phyloP scores from a whole-genome alignment of 35 echinoderm and acorn worm genomes.

The Ophioderma brevispina region DNA sequence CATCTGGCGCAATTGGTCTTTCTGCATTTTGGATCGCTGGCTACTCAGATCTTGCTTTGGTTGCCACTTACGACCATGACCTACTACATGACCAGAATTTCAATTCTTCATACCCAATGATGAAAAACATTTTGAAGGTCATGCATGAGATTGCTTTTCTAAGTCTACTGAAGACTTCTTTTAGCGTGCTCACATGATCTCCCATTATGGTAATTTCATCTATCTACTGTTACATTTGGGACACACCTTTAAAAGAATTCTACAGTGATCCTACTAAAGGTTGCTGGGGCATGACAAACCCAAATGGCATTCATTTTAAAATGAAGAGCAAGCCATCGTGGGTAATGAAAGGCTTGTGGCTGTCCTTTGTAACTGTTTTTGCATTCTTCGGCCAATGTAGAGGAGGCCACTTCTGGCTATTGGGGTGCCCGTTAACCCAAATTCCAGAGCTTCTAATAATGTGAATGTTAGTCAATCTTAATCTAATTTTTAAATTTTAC shows the following conservation, averaged over 20 bases:
- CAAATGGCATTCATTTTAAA: conserved; percentile 56
- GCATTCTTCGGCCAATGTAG: conserved; percentile 36
- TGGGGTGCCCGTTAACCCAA: too few species aligned
- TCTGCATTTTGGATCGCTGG: not conserved
- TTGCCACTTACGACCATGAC: not conserved
- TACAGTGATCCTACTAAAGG: conserved; percentile 64
- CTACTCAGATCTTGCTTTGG: not conserved
- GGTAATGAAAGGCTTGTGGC: conserved; percentile 57
- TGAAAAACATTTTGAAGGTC: conserved; percentile 45
- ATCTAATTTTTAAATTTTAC: too few species aligned
- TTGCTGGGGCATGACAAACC: conserved; percentile 37
- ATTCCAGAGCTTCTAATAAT: too few species aligned
- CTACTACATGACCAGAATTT: conserved; percentile 26
- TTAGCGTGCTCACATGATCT: conserved; percentile 28
- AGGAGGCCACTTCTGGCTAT: too few species aligned
- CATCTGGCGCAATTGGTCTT: too few species aligned
- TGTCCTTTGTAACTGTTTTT: conserved; percentile 30
- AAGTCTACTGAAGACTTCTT: conserved; percentile 7
- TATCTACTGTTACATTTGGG: conserved; percentile 11
- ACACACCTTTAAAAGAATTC: conserved; percentile 28
- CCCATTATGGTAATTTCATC: not conserved
- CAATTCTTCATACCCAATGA: not conserved
- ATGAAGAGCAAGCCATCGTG: conserved; percentile 22
- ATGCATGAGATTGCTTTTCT: not conserved
- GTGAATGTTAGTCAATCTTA: too few species aligned